Base-by-base conservation (phyloP, 2,797 vertebrate species). In the Rhabdomys pumilio region DNA sequence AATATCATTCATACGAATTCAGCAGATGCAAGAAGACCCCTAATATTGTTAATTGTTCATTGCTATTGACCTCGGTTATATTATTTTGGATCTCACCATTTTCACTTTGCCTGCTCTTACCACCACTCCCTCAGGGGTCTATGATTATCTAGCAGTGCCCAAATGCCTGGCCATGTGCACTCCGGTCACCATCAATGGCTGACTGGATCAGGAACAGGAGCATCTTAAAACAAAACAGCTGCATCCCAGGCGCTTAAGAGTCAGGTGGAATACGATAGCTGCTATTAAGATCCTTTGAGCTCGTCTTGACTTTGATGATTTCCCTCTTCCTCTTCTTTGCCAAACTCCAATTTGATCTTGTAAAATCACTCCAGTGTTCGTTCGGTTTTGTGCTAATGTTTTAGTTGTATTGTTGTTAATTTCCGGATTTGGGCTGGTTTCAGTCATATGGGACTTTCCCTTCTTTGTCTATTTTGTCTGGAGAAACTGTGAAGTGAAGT, bases 151-250 rank as follows among this genome's bases (percentile, higher is more conserved):
- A 77, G 98, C 98, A 94, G 93, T 97, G 98, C 97, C 98, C 81
- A 76, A 12, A 79, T 96, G 98, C 98, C 98, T 98, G 97, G 95
- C 47, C 97, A 77, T 91, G 90, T 80, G 1, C 93, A 82, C 94
- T 97, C 65, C 69, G 98, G 98, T 98, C 98, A 98, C 63, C 19
- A n/a, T 72, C 84, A 86, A 89, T 44, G 69, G 94, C 87, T 96
- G 96, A 97, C 97, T 95, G 97, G 91, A 90, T 90, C 86, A 97
- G 94, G 96, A 96, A 91, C 4, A 77, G 94, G 97, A 98, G 97
- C 98, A 94, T 98, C 98, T 98, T 98, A 98, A 99, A 98, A 98
- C 96, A 96, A 98, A 98, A 98, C 98, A 98, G 98, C 98, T 98
- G 98, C 96, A 82, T 98, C 94, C 97, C 97, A 98, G 98, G 97